These are phyloP conservation scores for Eulacestoma nigropectus DNA, from an alignment of 2,113 vertebrate species.

Conservation along the genomic window DNA sequence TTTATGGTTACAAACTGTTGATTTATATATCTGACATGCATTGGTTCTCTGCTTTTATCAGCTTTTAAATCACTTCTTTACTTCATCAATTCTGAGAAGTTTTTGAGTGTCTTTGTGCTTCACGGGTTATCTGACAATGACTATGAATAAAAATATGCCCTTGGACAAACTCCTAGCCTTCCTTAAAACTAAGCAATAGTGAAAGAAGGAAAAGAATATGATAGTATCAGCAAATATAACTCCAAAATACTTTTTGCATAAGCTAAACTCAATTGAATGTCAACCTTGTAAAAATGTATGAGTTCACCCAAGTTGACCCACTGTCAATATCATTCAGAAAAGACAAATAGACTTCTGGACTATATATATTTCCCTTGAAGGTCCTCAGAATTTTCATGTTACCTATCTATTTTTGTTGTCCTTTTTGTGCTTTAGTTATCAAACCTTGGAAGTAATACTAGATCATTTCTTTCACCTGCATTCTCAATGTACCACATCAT, in stretches of 20 bases:
- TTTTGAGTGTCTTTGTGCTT: not conserved
- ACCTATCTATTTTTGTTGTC: not conserved
- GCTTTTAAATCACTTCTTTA: not conserved
- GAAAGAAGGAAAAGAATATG: constrained; percentile 35
- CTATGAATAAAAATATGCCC: constrained; percentile 33
- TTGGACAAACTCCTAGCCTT: constrained; percentile 8
- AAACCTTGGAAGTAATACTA: not conserved
- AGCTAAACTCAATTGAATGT: constrained; percentile 26
- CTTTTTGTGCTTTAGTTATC: not conserved
- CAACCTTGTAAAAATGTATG: constrained; percentile 59
- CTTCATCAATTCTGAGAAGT: not conserved
- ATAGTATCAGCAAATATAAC: constrained; percentile 35
- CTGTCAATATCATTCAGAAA: constrained; percentile 41
- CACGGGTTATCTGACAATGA: not conserved
- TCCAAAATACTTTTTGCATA: constrained; percentile 37
- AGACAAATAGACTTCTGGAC: constrained; percentile 15
- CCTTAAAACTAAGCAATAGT: constrained; percentile 20
- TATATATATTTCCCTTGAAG: not conserved
- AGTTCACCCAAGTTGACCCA: constrained; percentile 27
- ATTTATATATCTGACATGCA: not conserved
- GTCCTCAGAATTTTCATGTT: not conserved
- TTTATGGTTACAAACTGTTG: not conserved
- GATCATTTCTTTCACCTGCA: not conserved
- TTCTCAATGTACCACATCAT: not conserved
- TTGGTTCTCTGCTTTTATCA: not conserved